phyloP scores from a whole-genome alignment of 2,888 invertebrate species.

The Sepiola atlantica region DNA sequence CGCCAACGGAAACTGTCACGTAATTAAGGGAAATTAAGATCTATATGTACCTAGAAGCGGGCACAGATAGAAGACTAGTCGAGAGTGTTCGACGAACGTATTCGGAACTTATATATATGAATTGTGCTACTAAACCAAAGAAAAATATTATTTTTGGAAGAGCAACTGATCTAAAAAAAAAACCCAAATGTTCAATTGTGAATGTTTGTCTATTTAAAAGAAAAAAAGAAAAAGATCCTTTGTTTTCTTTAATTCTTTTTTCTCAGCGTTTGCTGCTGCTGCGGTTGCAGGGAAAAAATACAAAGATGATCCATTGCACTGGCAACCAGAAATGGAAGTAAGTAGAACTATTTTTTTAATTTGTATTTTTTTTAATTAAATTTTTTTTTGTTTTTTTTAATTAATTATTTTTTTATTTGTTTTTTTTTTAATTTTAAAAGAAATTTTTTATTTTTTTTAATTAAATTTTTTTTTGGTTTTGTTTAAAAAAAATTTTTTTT shows the following conservation, averaged over 20 bases:
- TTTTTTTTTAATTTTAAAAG: background rate
- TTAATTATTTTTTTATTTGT: too few relatives aligned
- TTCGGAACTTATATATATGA: background rate
- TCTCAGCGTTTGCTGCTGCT: constrained; percentile 50
- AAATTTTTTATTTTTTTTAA: too few relatives aligned
- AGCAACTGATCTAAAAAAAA: too few relatives aligned
- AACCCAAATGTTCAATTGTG: background rate
- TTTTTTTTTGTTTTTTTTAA: too few relatives aligned
- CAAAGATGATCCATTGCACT: constrained; percentile 52
- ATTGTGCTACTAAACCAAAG: background rate
- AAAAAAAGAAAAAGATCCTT: background rate
- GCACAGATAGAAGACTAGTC: too few relatives aligned
- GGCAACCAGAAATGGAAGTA: constrained; percentile 64
- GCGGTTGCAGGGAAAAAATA: constrained; percentile 50
- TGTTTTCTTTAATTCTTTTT: background rate
- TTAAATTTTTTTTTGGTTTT: too few relatives aligned
- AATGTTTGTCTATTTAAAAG: background rate
- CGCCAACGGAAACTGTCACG: too few relatives aligned
- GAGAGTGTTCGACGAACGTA: too few relatives aligned
- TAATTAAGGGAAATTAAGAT: too few relatives aligned
- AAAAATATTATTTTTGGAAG: background rate
- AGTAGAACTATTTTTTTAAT: constrained; percentile 49
- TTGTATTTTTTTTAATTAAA: background rate
- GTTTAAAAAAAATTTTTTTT: too few relatives aligned
- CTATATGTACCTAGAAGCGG: too few relatives aligned